Base-by-base conservation (phyloP, 1,140 invertebrate species). In the Halictus rubicundus region DNA sequence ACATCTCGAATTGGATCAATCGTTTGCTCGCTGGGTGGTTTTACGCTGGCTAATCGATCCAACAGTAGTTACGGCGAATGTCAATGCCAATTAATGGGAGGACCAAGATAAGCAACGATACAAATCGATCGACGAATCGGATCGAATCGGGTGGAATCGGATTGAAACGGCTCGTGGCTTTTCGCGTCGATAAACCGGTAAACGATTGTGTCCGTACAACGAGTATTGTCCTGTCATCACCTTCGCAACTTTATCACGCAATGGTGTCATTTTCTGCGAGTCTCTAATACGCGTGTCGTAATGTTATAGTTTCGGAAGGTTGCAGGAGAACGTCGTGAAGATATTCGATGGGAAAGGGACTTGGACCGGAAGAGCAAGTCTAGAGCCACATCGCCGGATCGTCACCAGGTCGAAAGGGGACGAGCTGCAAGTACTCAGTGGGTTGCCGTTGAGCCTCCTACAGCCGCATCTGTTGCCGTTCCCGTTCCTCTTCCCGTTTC, bases 271-370 rank as follows among this genome's bases (percentile, higher is more conserved):
- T 84, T 76, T 83, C 81, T 85, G 86, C 83, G 82, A 85, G 85
- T 64, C 88, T 87, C 90, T 93, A 93, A 93, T 90, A 87, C 84
- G 84, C 81, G 86, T 92, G 68, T 89, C 87, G 89, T 92, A 93
- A 93, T 92, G 88, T 93, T 93, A 89, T 92, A 93, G 92, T 93
- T 93, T 93, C 92, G 91, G 92, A 93, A 94, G 92, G 93, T 94
- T 90, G 92, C 93, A 92, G 93, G 94, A 63, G 93, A 94, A 77
- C 92, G 92, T 25, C 92, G 93, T 54, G 89, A 93, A 84, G 91
- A 94, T 71, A 88, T 93, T 83, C 92, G 91, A 80, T 92, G 92
- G 92, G 93, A 94, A 83, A 84, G 91, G 79, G 93, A 94, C 78
- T 71, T 94, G 76, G 93, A 94, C 69, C 93, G 94, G 91, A 89